Conservation (phyloP, 2,888 invertebrate genomes). For the Chymomyza procnemis region DNA sequence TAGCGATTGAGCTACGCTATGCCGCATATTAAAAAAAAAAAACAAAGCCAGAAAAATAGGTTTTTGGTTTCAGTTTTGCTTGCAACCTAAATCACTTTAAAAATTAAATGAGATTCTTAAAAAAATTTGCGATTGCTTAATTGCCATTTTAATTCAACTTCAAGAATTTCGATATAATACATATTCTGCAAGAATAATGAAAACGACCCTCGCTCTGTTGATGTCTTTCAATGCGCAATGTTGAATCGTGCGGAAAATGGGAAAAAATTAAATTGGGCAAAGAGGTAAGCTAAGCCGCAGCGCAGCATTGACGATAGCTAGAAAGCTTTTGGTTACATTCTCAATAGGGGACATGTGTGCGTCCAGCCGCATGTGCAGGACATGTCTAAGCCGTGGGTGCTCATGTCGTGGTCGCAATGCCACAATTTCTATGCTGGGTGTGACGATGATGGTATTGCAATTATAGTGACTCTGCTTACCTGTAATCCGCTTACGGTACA, state of each 20-base stretch:
- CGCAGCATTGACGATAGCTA: conserved; percentile 10
- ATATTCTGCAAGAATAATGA: too few relatives aligned
- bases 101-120: too few relatives aligned
- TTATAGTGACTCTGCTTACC: conserved; percentile 80
- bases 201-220: too few relatives aligned
- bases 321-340: conserved; percentile 3
- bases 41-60: too few relatives aligned
- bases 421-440: conserved; percentile 42
- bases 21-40: too few relatives aligned
- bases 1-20: too few relatives aligned
- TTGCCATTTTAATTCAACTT: too few relatives aligned
- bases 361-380: neutral
- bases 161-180: too few relatives aligned
- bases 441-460: conserved; percentile 65
- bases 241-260: conserved; percentile 67
- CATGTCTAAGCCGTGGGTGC: conserved; percentile 6
- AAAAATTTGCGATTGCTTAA: too few relatives aligned
- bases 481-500: conserved; percentile 82
- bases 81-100: too few relatives aligned
- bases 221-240: conserved; percentile 59
- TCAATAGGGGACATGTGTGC: neutral
- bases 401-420: conserved; percentile 5
- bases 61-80: too few relatives aligned
- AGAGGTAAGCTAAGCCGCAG: conserved; percentile 48
- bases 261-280: conserved; percentile 49